Conservation (phyloP, 2,797 vertebrate species). For the Rhinophrynus dorsalis region DNA sequence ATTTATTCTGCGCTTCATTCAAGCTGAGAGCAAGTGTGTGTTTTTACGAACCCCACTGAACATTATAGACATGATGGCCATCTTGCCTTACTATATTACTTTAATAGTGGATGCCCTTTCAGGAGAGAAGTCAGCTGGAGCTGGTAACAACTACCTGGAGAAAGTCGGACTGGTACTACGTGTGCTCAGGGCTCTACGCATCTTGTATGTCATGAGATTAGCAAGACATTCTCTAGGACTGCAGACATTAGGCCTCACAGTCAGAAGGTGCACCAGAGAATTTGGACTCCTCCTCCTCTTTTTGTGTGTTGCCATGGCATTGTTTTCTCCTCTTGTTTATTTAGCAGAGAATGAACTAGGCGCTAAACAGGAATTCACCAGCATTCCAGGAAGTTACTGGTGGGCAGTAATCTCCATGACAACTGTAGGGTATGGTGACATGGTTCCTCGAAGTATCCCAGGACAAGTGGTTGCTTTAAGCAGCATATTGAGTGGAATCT, state of each 20-base stretch:
- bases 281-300: constrained; percentile 91
- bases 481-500: constrained; percentile 94
- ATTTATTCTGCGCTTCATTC: constrained; percentile 91
- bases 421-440: constrained; percentile 95
- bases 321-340: constrained; percentile 89
- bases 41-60: constrained; percentile 93
- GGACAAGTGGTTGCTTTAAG: constrained; percentile 95
- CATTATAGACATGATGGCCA: constrained; percentile 90
- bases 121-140: constrained; percentile 63
- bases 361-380: constrained; percentile 93
- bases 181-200: constrained; percentile 86
- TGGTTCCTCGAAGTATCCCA: constrained; percentile 94
- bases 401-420: constrained; percentile 99
- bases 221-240: constrained; percentile 89
- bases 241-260: constrained; percentile 89
- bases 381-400: constrained; percentile 94
- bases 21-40: constrained; percentile 87
- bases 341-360: constrained; percentile 92
- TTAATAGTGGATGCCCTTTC: constrained; percentile 85
- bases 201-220: constrained; percentile 92
- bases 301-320: constrained; percentile 92
- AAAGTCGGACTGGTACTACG: constrained; percentile 89
- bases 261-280: constrained; percentile 86
- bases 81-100: constrained; percentile 91
- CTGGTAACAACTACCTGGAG: constrained; percentile 89